These are phyloP conservation scores for Aspidiotus destructor DNA, from an alignment of 2,888 invertebrate species.

Conservation along the genomic window DNA sequence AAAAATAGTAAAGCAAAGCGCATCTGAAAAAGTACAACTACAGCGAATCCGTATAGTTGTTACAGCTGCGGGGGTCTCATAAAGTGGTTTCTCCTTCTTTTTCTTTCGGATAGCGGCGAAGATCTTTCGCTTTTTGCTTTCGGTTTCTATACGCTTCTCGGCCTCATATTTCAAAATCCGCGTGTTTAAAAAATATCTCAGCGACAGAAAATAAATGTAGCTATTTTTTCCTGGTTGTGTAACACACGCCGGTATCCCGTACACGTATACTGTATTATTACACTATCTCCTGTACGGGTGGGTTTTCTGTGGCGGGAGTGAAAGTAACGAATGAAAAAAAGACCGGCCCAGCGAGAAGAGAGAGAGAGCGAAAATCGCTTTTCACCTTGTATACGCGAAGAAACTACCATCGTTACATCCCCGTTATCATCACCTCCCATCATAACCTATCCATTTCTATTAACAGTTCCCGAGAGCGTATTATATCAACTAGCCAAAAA, in stretches of 20 bases:
- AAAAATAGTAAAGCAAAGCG: too few relatives aligned
- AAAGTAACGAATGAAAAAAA: background rate
- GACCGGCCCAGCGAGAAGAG: background rate
- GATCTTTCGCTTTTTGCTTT: slow-evolving; percentile 31
- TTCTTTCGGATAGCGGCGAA: slow-evolving; percentile 27
- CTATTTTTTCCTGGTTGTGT: slow-evolving; percentile 30
- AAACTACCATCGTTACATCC: too few relatives aligned
- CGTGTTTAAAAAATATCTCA: slow-evolving; percentile 32
- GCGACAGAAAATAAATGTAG: slow-evolving; percentile 32
- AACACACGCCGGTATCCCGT: background rate
- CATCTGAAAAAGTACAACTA: too few relatives aligned
- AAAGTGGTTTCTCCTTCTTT: slow-evolving; percentile 26
- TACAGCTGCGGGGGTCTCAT: slow-evolving; percentile 33
- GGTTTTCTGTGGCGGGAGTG: too few relatives aligned
- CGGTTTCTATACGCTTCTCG: slow-evolving; percentile 28
- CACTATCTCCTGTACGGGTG: too few relatives aligned
- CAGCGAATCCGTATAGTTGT: background rate
- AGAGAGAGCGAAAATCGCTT: slow-evolving; percentile 13
- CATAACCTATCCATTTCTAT: slow-evolving; percentile 33
- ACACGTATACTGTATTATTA: too few relatives aligned
- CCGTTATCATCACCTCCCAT: slow-evolving; percentile 28
- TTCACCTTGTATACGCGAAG: slow-evolving; percentile 12
- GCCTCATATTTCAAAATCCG: slow-evolving; percentile 33
- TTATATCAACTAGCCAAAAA: slow-evolving; percentile 28
- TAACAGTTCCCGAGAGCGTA: slow-evolving; percentile 32